phyloP scores from a whole-genome alignment of 2,888 invertebrate species.

The Latrodectus elegans region DNA sequence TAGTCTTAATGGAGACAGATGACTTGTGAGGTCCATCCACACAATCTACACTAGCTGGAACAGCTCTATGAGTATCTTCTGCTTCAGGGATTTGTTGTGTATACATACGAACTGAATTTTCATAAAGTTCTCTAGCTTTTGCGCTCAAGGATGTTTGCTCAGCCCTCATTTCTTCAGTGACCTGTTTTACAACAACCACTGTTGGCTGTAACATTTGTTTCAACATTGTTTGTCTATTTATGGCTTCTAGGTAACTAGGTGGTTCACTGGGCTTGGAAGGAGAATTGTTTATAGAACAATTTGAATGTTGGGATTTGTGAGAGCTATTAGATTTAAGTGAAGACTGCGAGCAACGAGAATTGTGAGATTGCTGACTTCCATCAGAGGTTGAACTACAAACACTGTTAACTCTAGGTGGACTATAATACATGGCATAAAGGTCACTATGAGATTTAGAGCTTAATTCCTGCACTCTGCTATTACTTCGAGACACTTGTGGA shows the following conservation, averaged over 20 bases:
- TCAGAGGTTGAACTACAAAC: slow-evolving; percentile 70
- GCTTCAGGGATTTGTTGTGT: slow-evolving; percentile 39
- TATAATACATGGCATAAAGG: slow-evolving; percentile 65
- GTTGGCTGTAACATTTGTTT: slow-evolving; percentile 50
- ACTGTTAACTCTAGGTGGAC: slow-evolving; percentile 70
- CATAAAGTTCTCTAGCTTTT: slow-evolving; percentile 72
- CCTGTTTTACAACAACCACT: slow-evolving; percentile 37
- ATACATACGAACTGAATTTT: slow-evolving; percentile 71
- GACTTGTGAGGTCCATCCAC: slow-evolving; percentile 39
- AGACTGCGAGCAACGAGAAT: slow-evolving; percentile 56
- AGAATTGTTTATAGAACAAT: slow-evolving; percentile 51
- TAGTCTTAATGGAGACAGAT: slow-evolving; percentile 36
- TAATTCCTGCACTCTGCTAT: slow-evolving; percentile 74
- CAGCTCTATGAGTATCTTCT: slow-evolving; percentile 68
- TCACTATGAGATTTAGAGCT: slow-evolving; percentile 61
- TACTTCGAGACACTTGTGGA: slow-evolving; percentile 76
- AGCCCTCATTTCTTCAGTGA: slow-evolving; percentile 67
- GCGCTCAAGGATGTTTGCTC: slow-evolving; percentile 72
- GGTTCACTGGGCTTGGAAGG: slow-evolving; percentile 70
- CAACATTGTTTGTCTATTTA: slow-evolving; percentile 71
- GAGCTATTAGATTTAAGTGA: slow-evolving; percentile 59
- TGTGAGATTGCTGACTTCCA: slow-evolving; percentile 66
- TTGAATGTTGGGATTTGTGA: slow-evolving; percentile 45
- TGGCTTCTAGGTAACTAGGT: slow-evolving; percentile 73
- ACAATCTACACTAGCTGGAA: slow-evolving; percentile 65